These are phyloP conservation scores for Archips xylosteana DNA, from an alignment of 2,888 invertebrate species.

Conservation along the genomic window DNA sequence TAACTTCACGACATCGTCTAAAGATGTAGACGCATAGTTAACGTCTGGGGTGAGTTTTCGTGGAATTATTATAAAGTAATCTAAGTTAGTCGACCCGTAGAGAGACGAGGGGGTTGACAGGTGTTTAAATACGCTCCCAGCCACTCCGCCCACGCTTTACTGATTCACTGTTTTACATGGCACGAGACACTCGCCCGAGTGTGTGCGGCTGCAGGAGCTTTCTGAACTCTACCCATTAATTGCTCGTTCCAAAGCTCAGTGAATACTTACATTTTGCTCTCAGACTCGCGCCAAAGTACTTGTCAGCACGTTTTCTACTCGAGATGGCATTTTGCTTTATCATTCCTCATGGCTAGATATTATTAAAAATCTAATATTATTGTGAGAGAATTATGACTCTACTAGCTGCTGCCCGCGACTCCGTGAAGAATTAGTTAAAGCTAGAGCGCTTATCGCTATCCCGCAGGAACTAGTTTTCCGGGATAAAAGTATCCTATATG, in stretches of 20 bases:
- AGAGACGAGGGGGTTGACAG: conserved; percentile 74
- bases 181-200: conserved; percentile 55
- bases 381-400: not conserved
- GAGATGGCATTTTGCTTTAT: conserved; percentile 1
- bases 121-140: conserved; percentile 76
- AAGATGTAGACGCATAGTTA: conserved; percentile 65
- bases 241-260: conserved; percentile 45
- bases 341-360: not conserved
- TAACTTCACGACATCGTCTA: conserved; percentile 71
- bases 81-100: conserved; percentile 76
- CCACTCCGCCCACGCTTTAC: conserved; percentile 58
- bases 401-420: too few species aligned
- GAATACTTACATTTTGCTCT: conserved; percentile 39
- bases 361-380: not conserved
- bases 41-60: conserved; percentile 72
- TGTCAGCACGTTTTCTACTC: conserved; percentile 35
- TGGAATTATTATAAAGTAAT: conserved; percentile 82
- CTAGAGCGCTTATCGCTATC: too few species aligned
- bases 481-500: too few species aligned
- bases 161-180: conserved; percentile 66
- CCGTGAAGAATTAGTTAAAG: too few species aligned
- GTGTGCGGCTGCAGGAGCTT: conserved; percentile 64
- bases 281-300: conserved; percentile 21
- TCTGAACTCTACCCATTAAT: conserved; percentile 65
- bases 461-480: too few species aligned